A percentile compares a stretch with the other conserved stretches of the same genome.
Conservation (phyloP, 2,888 invertebrate genomes). For the Oscheius sp. region DNA sequence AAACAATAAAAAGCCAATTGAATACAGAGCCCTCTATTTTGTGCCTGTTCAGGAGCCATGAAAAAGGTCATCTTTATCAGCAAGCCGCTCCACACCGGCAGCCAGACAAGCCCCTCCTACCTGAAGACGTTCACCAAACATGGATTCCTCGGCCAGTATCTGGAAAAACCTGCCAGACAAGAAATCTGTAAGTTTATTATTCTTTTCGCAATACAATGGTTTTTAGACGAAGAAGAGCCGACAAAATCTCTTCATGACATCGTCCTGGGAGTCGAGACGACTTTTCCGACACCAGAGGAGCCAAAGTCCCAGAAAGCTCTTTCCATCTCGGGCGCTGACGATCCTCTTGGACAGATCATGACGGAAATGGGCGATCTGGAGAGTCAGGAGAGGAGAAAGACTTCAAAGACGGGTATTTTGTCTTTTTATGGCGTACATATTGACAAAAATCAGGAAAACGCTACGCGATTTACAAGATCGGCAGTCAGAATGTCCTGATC, state of each 20-base stretch:
- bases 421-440: background rate
- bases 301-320: background rate
- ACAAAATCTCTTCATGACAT: too few species aligned
- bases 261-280: too few species aligned
- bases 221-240: too few species aligned
- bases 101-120: too few species aligned
- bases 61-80: background rate
- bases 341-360: conserved; percentile 18
- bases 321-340: background rate
- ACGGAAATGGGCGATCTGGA: background rate
- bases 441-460: conserved; percentile 27
- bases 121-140: too few species aligned
- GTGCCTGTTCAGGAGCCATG: background rate
- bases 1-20: too few species aligned
- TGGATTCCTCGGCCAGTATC: too few species aligned
- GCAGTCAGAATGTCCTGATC: conserved; percentile 21
- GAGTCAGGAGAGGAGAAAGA: background rate
- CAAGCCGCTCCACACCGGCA: too few species aligned
- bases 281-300: background rate
- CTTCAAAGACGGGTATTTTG: background rate
- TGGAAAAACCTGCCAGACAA: too few species aligned
- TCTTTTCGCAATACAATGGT: too few species aligned
- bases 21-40: too few species aligned
- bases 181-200: too few species aligned
- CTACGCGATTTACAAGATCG: conserved; percentile 26